These are phyloP conservation scores for Pseudopipra pipra DNA, from an alignment of 2,113 vertebrate species.

Conservation along the genomic window DNA sequence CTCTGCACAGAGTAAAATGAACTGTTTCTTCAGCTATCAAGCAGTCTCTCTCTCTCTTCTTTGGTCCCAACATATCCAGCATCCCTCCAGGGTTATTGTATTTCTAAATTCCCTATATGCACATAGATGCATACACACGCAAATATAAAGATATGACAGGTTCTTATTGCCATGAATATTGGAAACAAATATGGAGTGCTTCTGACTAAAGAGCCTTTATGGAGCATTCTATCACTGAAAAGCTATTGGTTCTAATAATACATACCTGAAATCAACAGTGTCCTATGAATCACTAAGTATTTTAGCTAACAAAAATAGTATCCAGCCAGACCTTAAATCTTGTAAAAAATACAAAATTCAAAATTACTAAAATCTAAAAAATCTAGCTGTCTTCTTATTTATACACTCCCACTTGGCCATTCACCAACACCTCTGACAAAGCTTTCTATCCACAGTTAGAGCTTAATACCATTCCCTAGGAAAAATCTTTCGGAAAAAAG, in stretches of 20 bases:
- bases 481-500: not conserved
- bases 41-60: not conserved
- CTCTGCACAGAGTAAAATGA: conserved; percentile 14
- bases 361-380: not conserved
- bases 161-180: not conserved
- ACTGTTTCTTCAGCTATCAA: conserved; percentile 1
- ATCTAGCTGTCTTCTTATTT: not conserved
- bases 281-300: not conserved
- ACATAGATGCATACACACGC: not conserved
- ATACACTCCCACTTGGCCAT: not conserved
- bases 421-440: not conserved
- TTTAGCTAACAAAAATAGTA: not conserved
- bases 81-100: not conserved
- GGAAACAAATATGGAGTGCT: not conserved
- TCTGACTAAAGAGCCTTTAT: not conserved
- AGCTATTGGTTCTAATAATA: not conserved
- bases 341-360: not conserved
- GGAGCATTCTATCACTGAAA: not conserved
- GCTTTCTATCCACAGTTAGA: not conserved
- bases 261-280: not conserved
- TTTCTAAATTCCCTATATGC: not conserved
- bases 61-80: not conserved
- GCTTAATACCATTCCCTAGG: not conserved
- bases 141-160: not conserved
- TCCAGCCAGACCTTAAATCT: not conserved